phyloP scores from a whole-genome alignment of 1,140 invertebrate species.

The Listronotus oregonensis region DNA sequence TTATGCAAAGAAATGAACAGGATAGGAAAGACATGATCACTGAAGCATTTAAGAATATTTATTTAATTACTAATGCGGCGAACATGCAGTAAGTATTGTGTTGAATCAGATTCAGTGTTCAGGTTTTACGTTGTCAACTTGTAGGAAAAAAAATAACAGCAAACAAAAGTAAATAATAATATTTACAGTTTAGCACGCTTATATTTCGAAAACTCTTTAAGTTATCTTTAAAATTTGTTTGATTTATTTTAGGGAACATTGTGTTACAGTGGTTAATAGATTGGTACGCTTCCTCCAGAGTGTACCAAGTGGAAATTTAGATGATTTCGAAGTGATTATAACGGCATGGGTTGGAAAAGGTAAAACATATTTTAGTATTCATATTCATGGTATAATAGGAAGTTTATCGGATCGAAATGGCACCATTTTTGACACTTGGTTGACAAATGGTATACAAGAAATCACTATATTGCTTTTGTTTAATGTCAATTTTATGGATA shows the following conservation, averaged over 20 bases:
- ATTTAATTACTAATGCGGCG: conserved; percentile 45
- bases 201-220: too few species aligned
- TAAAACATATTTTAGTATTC: too few species aligned
- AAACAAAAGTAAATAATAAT: too few species aligned
- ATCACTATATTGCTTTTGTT: too few species aligned
- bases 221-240: neutral
- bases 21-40: conserved; percentile 47
- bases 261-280: conserved; percentile 41
- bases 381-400: too few species aligned
- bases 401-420: too few species aligned
- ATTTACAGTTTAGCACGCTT: too few species aligned
- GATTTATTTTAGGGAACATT: conserved; percentile 49
- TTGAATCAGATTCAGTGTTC: neutral
- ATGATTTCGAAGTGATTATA: conserved; percentile 47
- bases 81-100: conserved; percentile 44
- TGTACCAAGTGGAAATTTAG: conserved; percentile 35
- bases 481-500: too few species aligned
- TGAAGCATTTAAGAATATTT: conserved; percentile 49
- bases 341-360: conserved; percentile 47
- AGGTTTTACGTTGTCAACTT: neutral
- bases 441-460: too few species aligned
- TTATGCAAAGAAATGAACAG: conserved; percentile 49
- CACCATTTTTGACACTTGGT: too few species aligned
- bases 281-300: conserved; percentile 43
- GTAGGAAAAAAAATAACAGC: neutral